Conservation (phyloP, 2,888 invertebrate genomes). For the Deroplatys truncata region DNA sequence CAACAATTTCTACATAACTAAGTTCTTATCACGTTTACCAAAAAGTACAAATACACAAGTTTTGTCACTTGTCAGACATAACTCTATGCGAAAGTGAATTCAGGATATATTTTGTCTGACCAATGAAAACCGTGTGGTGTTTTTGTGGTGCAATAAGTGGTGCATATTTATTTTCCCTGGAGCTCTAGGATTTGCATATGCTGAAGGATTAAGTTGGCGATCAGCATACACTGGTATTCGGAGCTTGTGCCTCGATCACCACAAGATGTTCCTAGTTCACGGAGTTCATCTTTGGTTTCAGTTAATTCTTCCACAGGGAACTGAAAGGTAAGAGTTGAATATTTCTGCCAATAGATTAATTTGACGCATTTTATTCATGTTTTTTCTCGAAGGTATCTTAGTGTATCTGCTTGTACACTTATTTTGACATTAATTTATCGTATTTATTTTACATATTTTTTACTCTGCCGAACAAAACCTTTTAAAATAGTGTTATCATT, state of each 20-base stretch:
- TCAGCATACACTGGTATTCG: neutral
- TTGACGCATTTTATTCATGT: no score
- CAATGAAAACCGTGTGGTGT: neutral
- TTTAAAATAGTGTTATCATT: no score
- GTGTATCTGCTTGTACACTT: no score
- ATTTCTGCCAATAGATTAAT: neutral
- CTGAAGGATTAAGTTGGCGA: neutral
- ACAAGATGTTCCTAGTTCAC: neutral
- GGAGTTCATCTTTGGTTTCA: neutral
- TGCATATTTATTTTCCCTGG: neutral
- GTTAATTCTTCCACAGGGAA: neutral
- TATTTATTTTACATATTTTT: no score
- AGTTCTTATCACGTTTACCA: neutral
- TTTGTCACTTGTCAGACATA: neutral
- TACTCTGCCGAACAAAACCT: no score
- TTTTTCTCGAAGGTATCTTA: no score
- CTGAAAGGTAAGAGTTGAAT: neutral
- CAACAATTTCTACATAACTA: neutral
- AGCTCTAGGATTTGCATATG: neutral
- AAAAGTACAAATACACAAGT: neutral
- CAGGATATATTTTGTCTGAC: neutral
- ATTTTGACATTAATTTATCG: no score
- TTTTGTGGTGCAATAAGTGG: neutral
- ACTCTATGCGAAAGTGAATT: neutral
- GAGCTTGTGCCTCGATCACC: neutral